Conservation (phyloP, 2,797 vertebrate genomes). For the Chrosomus eos region DNA sequence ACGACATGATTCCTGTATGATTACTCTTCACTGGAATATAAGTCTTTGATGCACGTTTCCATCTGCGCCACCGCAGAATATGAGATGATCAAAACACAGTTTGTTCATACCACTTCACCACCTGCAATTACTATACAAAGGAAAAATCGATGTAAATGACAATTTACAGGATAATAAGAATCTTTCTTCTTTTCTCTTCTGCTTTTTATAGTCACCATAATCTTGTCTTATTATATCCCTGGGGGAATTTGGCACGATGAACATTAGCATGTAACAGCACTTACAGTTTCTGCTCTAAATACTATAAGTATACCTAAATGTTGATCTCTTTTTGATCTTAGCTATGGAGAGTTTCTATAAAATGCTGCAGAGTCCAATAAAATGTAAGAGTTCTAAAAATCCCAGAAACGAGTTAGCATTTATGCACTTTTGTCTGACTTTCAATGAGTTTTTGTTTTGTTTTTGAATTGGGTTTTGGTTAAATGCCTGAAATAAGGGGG, state of each 20-base stretch:
- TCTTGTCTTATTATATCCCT: slow-evolving; percentile 7
- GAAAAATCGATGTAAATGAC: not conserved
- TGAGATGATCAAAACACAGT: not conserved
- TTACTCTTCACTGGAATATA: not conserved
- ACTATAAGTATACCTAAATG: not conserved
- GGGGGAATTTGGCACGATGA: not conserved
- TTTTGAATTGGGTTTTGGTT: not conserved
- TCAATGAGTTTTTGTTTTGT: not conserved
- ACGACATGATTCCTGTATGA: not conserved
- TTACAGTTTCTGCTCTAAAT: no score
- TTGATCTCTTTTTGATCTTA: not conserved
- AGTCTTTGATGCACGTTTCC: not conserved
- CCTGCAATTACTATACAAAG: not conserved
- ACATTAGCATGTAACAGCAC: not conserved
- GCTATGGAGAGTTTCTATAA: not conserved
- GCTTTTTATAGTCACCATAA: not conserved
- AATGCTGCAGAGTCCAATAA: not conserved
- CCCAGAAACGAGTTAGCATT: not conserved
- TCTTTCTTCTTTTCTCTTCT: not conserved
- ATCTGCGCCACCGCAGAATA: not conserved
- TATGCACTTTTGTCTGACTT: not conserved
- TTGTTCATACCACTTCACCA: not conserved
- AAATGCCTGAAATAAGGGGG: not conserved
- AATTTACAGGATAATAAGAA: not conserved
- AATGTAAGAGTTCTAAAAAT: not conserved